Evolutionary conservation across 2,888 invertebrate species (phyloP).

Genomic region (Vesta saturnalis): DNA sequence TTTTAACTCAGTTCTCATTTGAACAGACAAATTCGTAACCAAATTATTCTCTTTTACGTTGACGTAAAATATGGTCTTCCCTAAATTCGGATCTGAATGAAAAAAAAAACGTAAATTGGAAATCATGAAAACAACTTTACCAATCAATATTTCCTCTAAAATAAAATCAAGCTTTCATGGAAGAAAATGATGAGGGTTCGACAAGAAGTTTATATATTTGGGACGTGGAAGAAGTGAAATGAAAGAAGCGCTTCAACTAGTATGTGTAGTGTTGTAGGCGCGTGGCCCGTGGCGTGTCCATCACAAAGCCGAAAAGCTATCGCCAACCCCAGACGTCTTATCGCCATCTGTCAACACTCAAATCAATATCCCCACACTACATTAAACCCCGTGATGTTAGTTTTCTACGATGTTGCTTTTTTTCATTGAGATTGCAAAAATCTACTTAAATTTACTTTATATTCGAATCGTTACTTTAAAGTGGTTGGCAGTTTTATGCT

Average conservation of each 20-base stretch:
- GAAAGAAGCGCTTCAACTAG: constrained; percentile 24
- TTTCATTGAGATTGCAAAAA: constrained; percentile 2
- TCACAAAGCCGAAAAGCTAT: constrained; percentile 47
- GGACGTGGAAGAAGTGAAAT: constrained; percentile 25
- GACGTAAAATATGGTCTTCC: no score
- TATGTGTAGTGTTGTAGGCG: constrained; percentile 25
- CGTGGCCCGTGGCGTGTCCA: constrained; percentile 42
- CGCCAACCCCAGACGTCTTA: constrained; percentile 44
- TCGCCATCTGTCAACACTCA: constrained; percentile 54
- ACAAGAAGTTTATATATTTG: constrained; percentile 30
- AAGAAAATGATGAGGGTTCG: constrained; percentile 30
- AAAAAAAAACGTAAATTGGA: constrained; percentile 16
- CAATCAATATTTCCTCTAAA: constrained; percentile 33
- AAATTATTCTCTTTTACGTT: constrained; percentile 17
- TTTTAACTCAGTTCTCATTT: constrained; percentile 18
- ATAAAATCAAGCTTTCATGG: constrained; percentile 27
- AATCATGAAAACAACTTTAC: constrained; percentile 28
- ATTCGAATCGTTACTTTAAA: no score
- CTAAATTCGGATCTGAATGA: no score
- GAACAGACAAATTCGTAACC: constrained; percentile 20
- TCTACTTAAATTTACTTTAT: background rate
- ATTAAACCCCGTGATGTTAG: constrained; percentile 27
- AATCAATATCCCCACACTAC: constrained; percentile 47
- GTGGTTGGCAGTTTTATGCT: no score
- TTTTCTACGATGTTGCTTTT: constrained; percentile 19